These are phyloP conservation scores for Amphimedon queenslandica DNA, from an alignment of 37 sponge, comb jelly and placozoan species.

Conservation along the genomic window DNA sequence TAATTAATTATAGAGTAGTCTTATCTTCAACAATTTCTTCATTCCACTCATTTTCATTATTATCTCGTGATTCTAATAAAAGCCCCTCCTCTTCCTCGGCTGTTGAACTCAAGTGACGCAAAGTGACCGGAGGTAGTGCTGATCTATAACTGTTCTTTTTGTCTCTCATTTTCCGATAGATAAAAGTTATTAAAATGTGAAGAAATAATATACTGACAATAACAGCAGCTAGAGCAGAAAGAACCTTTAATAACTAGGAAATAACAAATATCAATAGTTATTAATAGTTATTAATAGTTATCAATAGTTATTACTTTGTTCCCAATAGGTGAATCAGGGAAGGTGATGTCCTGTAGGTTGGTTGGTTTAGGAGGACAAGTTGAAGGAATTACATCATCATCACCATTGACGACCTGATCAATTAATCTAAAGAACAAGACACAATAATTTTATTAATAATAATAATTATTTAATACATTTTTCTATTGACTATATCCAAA, in stretches of 20 bases:
- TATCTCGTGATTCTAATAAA: not conserved
- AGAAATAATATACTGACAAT: not conserved
- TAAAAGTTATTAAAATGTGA: not conserved
- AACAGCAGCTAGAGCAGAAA: not conserved
- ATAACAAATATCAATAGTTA: no score
- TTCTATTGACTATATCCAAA: conserved; percentile 15
- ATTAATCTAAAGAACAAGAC: no score
- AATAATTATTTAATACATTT: not conserved
- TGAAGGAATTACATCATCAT: not conserved
- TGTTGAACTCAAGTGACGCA: not conserved
- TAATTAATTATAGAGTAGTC: no score
- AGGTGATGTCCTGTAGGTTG: not conserved
- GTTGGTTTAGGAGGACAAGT: not conserved
- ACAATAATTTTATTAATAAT: not conserved
- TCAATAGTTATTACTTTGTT: no score
- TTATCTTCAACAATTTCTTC: no score
- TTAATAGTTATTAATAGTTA: no score
- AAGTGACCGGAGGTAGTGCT: not conserved
- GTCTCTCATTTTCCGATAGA: not conserved
- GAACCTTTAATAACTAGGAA: not conserved
- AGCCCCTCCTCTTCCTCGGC: not conserved
- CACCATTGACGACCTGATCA: not conserved
- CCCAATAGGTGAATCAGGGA: not conserved
- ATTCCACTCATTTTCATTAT: not conserved
- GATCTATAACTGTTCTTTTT: not conserved